A percentile compares a stretch with the other conserved stretches of the same genome.
Conservation (phyloP, 2,888 invertebrate genomes). For the Synanthedon formicaeformis region DNA sequence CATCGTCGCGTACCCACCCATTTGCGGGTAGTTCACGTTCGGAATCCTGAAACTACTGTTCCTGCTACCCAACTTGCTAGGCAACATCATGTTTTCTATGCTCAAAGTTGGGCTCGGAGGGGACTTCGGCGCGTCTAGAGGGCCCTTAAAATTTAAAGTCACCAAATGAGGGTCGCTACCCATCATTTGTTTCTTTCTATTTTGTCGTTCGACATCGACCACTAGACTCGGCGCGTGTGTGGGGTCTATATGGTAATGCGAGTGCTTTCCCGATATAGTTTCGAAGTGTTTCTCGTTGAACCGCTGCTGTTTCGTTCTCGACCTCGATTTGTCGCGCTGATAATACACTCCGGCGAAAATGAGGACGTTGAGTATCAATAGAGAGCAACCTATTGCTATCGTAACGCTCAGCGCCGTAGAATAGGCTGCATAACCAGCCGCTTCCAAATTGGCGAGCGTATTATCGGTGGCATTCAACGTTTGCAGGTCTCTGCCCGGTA, state of each 20-base stretch:
- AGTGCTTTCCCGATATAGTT: conserved; percentile 81
- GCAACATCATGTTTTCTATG: conserved; percentile 65
- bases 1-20: conserved; percentile 66
- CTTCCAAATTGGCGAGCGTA: conserved; percentile 82
- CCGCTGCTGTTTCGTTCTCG: conserved; percentile 76
- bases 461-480: conserved; percentile 73
- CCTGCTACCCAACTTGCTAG: conserved; percentile 64
- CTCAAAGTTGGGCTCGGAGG: conserved; percentile 75
- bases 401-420: conserved; percentile 83
- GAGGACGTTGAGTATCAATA: conserved; percentile 83
- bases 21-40: conserved; percentile 56
- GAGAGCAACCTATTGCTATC: conserved; percentile 84
- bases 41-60: conserved; percentile 60
- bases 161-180: conserved; percentile 65
- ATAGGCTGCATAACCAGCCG: conserved; percentile 81
- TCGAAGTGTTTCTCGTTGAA: conserved; percentile 79
- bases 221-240: conserved; percentile 85
- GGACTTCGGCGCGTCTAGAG: conserved; percentile 68
- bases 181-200: conserved; percentile 54
- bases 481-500: conserved; percentile 64
- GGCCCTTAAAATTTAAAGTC: conserved; percentile 70
- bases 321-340: conserved; percentile 80
- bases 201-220: conserved; percentile 80
- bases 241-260: conserved; percentile 82
- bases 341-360: conserved; percentile 89